Evolutionary conservation across 2,797 vertebrate species (phyloP).

Genomic region (Syncerus caffer): DNA sequence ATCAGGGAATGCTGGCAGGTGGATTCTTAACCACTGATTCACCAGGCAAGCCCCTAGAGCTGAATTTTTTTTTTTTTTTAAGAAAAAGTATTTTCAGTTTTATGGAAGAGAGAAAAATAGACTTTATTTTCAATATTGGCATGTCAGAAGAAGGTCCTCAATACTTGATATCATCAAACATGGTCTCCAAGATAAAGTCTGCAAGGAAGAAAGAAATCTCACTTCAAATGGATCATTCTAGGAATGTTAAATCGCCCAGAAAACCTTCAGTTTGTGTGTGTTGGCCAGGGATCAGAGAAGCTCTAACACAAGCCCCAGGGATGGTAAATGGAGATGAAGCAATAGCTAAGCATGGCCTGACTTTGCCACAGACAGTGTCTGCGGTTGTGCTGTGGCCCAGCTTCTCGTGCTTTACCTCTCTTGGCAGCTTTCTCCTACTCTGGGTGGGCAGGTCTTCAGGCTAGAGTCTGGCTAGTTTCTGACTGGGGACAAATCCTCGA

Average conservation of each 20-base stretch:
- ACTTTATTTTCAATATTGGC: not conserved
- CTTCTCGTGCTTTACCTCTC: not conserved
- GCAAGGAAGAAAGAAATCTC: not conserved
- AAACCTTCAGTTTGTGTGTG: not conserved
- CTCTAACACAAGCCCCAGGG: not conserved
- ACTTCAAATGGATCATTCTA: not conserved
- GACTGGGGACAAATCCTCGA: not conserved
- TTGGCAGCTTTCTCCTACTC: not conserved
- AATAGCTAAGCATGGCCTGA: not conserved
- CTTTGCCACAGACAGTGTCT: not conserved
- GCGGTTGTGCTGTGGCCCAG: not conserved
- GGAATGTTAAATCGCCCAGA: not conserved
- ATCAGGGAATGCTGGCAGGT: not conserved
- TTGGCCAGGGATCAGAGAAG: not conserved
- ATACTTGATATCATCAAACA: not conserved
- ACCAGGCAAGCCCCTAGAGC: not conserved
- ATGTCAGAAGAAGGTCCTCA: not conserved
- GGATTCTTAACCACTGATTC: not conserved
- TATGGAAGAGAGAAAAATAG: not conserved
- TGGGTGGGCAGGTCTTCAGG: not conserved
- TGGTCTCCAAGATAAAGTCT: not conserved
- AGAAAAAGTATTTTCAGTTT: not conserved
- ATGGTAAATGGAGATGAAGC: not conserved
- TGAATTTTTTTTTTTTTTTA: not conserved
- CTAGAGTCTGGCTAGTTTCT: not conserved